Evolutionary conservation across 1,140 invertebrate species (phyloP), one percentile per base, ranked within the genome.

Genomic region (Tetragonula clypearis): DNA sequence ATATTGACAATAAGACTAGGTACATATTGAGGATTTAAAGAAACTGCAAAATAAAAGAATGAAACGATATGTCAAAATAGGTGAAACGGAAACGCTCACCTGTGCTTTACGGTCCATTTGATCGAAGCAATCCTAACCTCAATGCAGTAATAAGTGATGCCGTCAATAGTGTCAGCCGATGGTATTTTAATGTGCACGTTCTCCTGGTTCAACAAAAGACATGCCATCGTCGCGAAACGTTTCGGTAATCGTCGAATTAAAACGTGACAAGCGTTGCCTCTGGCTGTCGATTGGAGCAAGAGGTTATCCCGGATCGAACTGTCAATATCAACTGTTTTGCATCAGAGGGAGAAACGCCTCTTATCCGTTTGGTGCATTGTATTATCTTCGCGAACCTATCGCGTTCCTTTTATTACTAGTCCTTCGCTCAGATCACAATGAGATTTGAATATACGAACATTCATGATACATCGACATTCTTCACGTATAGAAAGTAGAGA

Each of bases 71-170:
- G 58, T 15, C 60, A 58, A 14, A 12, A 58, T 58, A 49, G 2
- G 23, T 17, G 11, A 79, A 26, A 23, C n/a, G 23, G 21, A 56
- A n/a, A 23, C 14, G 5, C 66, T 90, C 73, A 93, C 92, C 92
- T 96, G 92, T 98, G 97, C 88, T 96, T 96, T 1, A 99, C 96
- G 68, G 95, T 96, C 98, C 98, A 99, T 72, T 96, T 96, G 86
- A 97, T 96, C 69, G 96, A 93, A 2, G 96, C 97, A 26, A 98
- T 95, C 73, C 93, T 95, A 55, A 98, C 95, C 88, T 96, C 95
- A 58, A 98, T 97, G 68, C 95, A 95, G 91, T 98, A 98, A 91
- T 95, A 96, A 5, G 95, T 96, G n/a, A 97, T 94, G 80, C 95
- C 95, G 62, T 96, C 95, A 21, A 95, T 93, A 76, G 95, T 95